Percentiles rank a stretch among this genome's conserved stretches.
phyloP scores from a whole-genome alignment of 92 coral and sea anemone genomes.

The Porites lobata region DNA sequence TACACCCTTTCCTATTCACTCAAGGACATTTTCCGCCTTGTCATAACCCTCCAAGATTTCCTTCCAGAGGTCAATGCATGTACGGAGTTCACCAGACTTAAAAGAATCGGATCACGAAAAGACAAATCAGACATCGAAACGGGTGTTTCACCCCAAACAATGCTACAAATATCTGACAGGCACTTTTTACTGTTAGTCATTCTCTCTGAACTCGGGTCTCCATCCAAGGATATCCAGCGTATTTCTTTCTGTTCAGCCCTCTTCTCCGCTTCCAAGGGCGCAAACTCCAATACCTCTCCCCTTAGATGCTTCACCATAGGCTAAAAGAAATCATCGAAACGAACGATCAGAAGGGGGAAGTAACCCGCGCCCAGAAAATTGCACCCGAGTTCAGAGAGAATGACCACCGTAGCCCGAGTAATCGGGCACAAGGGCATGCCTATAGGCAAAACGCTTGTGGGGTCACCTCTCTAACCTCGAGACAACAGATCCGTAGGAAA shows the following conservation, averaged over 20 bases:
- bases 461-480: constrained; percentile 10
- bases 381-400: constrained; percentile 9
- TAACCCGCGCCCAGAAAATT: neutral
- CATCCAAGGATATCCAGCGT: constrained; percentile 10
- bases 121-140: neutral
- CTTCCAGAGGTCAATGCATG: neutral
- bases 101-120: constrained; percentile 1
- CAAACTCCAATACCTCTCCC: constrained; percentile 7
- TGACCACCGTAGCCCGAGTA: constrained; percentile 11
- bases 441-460: constrained; percentile 32
- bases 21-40: constrained; percentile 11
- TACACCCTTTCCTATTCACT: constrained; percentile 36
- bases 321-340: constrained; percentile 3
- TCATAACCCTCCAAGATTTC: constrained; percentile 1
- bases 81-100: neutral
- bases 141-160: constrained; percentile 3
- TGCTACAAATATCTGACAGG: neutral
- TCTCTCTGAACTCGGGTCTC: constrained; percentile 19
- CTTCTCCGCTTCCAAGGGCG: constrained; percentile 8
- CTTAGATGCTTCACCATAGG: neutral
- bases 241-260: neutral
- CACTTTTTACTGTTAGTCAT: neutral
- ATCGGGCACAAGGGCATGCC: constrained; percentile 19
- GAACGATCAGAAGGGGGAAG: neutral
- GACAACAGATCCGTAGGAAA: too few relatives aligned